Evolutionary conservation across 2,797 vertebrate genomes (phyloP).

Genomic region (Myotis vivesi): DNA sequence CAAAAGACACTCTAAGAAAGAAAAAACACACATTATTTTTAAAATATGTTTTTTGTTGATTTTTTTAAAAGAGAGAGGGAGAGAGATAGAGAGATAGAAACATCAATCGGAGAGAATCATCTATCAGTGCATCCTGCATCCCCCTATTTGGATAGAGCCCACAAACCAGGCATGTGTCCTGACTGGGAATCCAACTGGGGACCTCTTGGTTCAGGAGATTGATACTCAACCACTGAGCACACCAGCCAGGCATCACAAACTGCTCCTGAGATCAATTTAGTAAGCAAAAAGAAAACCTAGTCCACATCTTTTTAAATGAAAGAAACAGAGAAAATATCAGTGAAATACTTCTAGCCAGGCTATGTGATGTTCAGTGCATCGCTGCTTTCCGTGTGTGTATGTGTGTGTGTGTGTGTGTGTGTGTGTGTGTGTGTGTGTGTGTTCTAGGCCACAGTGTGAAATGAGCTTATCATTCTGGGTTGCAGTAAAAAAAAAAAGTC

Average conservation of each 20-base stretch:
- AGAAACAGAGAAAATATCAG: not conserved
- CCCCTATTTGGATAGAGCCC: too few relatives aligned
- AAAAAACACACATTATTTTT: not conserved
- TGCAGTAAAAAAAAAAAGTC: not conserved
- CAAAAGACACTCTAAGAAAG: constrained; percentile 84
- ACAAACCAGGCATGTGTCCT: too few relatives aligned
- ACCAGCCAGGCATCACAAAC: not conserved
- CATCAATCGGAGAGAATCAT: too few relatives aligned
- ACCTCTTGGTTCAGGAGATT: too few relatives aligned
- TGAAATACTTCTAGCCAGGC: not conserved
- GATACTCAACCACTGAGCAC: too few relatives aligned
- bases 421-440: not conserved
- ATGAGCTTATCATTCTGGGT: not conserved
- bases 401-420: accelerated
- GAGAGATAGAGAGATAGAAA: too few relatives aligned
- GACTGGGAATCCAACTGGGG: too few relatives aligned
- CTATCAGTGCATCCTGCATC: too few relatives aligned
- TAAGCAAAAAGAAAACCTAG: not conserved
- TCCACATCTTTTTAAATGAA: not conserved
- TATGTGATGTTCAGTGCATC: accelerated
- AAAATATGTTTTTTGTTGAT: too few relatives aligned
- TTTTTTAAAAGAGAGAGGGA: too few relatives aligned
- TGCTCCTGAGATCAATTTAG: not conserved
- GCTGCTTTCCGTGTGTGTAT: accelerated
- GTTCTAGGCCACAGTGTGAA: not conserved